Evolutionary conservation across 2,113 vertebrate genomes (phyloP), one percentile per base, ranked within the genome.

Genomic region (Cathartes aura): DNA sequence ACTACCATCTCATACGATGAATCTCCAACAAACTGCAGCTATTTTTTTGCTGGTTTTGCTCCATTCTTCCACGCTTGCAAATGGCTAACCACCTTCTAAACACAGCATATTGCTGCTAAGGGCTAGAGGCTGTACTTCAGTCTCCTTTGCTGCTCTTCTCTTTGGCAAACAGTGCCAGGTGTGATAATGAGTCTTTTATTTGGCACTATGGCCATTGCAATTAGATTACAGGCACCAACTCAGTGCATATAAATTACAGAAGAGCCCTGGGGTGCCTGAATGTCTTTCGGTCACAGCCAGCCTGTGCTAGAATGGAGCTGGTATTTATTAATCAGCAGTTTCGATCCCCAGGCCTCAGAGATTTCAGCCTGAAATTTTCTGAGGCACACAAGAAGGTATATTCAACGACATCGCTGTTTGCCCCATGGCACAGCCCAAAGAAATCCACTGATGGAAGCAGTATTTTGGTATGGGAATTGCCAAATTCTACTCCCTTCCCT

Each of bases 1-100:
- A 43, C 15, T 89, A 47, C 60, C 32, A 12, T 23, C 78, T 60
- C 66, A 52, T 13, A 40, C 0, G 2, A 59, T 0, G 1, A 40
- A 64, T 22, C 50, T 87, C 52, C 62, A 82, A 71, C 27, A 58
- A 72, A 67, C 20, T 62, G 34, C 53, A 68, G 63, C 2, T 29
- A 3, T 8, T 59, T 80, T 85, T 58, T 64, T 40, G 30, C 29
- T 59, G 38, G 27, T 63, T 89, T 89, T 88, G 48, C 48, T 87
- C 60, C 5, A 1, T 56, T 60, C 43, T 75, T 82, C 64, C 64
- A 52, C 0, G 0, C 8, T 50, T 78, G 17, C 60, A 67, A 79
- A 89, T 12, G 8, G 42, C 47, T 62, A 87, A 52, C 9, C 60
- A 60, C 13, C 40, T 82, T 66, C 48, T 47, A 83, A 90, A 76